These are phyloP conservation scores for Uria aalge DNA, from an alignment of 2,113 vertebrate species.

Conservation along the genomic window DNA sequence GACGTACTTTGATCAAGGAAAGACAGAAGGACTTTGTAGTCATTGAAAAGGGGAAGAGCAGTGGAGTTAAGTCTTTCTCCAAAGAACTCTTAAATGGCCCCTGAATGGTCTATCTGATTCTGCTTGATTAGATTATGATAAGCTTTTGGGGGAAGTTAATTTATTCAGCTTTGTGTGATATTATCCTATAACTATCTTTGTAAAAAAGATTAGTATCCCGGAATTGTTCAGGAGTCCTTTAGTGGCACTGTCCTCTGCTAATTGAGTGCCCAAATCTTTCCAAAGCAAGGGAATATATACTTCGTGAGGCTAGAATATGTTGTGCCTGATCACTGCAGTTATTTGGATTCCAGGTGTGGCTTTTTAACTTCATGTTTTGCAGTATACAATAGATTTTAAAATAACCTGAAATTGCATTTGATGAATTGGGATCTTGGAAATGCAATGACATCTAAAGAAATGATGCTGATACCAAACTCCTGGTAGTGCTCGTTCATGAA, in stretches of 20 bases:
- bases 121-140: neutral
- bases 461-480: neutral
- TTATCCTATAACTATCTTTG: neutral
- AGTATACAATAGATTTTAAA: neutral
- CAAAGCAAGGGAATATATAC: neutral
- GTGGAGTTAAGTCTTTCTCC: neutral
- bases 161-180: neutral
- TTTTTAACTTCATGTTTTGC: neutral
- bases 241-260: neutral
- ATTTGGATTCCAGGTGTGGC: neutral
- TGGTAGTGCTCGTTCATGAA: neutral
- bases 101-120: neutral
- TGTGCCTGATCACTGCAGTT: neutral
- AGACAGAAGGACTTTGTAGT: neutral
- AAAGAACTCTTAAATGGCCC: neutral
- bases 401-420: neutral
- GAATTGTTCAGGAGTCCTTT: neutral
- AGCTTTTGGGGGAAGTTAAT: neutral
- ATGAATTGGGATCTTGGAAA: neutral
- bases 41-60: neutral
- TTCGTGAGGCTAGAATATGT: neutral
- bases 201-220: neutral
- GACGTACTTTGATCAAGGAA: neutral
- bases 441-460: neutral
- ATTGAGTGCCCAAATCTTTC: neutral